Evolutionary conservation across 1,140 invertebrate genomes (phyloP), one percentile per base, ranked within the genome.

Genomic region (Drosophila yakuba): DNA sequence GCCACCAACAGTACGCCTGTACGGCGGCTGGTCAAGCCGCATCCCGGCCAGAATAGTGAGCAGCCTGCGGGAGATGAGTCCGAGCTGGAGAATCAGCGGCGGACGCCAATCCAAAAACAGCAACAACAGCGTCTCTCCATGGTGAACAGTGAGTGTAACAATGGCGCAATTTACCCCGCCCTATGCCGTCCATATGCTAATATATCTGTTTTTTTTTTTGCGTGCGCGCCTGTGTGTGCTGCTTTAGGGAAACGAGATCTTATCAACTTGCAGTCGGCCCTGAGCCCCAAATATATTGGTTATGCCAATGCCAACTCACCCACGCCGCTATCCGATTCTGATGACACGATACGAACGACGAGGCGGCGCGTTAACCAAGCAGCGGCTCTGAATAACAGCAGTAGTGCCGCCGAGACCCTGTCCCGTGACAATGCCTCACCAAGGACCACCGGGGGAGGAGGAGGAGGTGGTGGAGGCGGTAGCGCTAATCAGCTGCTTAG

Each of bases 201-300:
- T 64, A 15, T 32, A 23, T 20, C 6, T 55, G 61, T 14, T 35
- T 52, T 15, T 56, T 17, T 14, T 51, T 52, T 15, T 56, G 23
- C 56, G 59, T n/a, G 28, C 51, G 64, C 59, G 17, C 28, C 11
- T 57, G 8, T 61, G 17, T 35, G 25, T 41, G 43, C 11, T 3
- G 10, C 52, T 56, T 1, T 43, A 88, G 83, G 76, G 11, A 89
- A 74, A 50, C 84, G 84, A 12, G 84, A 89, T 58, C 74, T 89
- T 35, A 80, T 89, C 10, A 90, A 90, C 54, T 74, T 90, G 39
- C 82, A 90, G 45, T 90, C 86, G 11, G 68, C 74, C 10, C 51
- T 90, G 12, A 90, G 75, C 25, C 82, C 88, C 2, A 90, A 90
- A 50, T 90, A 90, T 47, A 90, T 90, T 56, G 84, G 85, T n/a